Base-by-base conservation (phyloP, 2,797 vertebrate species). In the Ispidina lecontei region DNA sequence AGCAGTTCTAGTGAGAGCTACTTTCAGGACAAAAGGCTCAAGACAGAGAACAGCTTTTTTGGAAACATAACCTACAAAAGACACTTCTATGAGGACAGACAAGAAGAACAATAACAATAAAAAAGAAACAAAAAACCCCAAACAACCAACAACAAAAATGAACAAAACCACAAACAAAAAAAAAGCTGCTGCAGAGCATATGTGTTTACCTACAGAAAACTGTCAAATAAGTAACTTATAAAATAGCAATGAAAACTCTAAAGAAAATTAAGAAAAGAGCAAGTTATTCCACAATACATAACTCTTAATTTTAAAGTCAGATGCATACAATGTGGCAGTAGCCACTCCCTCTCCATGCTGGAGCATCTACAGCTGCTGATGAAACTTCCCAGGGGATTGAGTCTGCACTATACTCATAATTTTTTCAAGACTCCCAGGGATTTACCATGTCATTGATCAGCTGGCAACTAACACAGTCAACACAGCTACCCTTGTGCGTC, bases 331-430 rank as follows among this genome's bases (percentile, higher is more conserved):
- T 10, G 14, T 5, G 28, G 39, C 55, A 73, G 29, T 35, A 79
- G 9, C 28, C 84, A 84, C 19, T 26, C 68, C 26, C 81, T 68
- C 46, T 52, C 62, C 5, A 35, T n/a, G 75, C 43, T 72, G 75
- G 31, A 64, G 63, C 84, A 89, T 21, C 41, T 41, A 49, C 3
- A 56, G 82, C 49, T 52, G 92, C 93, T 91, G 83, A 95, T 91
- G 88, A 90, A 97, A 96, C 43, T 91, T 92, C 54, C 46, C 82
- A 54, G 49, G 69, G 59, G 54, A 44, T 29, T 95, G 84, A 89
- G 60, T 51, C 39, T 22, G 43, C 54, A 49, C 39, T 25, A 23
- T 1, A 3, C 33, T 39, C 67, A 12, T 3, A 12, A 10, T 10
- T 14, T 44, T 41, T 47, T 7, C 26, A 39, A 26, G 17, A 19